phyloP scores from a whole-genome alignment of 2,797 vertebrate genomes.

The Pogoniulus pusillus region DNA sequence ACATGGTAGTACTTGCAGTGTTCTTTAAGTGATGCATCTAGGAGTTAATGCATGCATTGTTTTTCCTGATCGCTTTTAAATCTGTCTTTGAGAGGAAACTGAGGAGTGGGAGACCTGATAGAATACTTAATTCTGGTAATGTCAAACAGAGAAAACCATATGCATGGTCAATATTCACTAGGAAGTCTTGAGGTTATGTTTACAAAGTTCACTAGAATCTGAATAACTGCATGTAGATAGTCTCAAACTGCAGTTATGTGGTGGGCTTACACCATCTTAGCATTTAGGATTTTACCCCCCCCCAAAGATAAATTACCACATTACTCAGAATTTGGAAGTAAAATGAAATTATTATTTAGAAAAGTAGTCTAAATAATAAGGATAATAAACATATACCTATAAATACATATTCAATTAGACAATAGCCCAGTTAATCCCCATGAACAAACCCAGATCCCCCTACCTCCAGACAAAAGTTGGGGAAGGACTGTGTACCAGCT shows the following conservation, averaged over 20 bases:
- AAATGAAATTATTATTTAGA: too few relatives aligned
- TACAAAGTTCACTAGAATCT: neutral
- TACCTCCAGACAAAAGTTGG: too few relatives aligned
- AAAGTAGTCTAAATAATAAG: too few relatives aligned
- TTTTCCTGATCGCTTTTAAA: neutral
- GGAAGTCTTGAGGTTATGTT: neutral
- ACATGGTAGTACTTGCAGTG: neutral
- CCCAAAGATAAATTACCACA: too few relatives aligned
- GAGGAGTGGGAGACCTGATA: neutral
- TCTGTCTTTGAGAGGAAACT: neutral
- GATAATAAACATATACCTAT: too few relatives aligned
- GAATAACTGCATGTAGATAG: neutral
- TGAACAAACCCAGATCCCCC: too few relatives aligned
- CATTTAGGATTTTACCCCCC: too few relatives aligned
- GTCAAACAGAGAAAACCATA: neutral
- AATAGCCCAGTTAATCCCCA: too few relatives aligned
- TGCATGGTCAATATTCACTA: neutral
- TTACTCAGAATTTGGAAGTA: too few relatives aligned
- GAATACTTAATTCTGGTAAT: neutral
- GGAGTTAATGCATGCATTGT: fast-evolving
- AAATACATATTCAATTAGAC: too few relatives aligned
- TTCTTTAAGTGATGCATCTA: fast-evolving
- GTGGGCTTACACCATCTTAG: too few relatives aligned
- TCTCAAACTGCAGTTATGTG: neutral
- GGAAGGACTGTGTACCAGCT: too few relatives aligned